A percentile compares a stretch with the other conserved stretches of the same genome.
Evolutionary conservation across 2,797 vertebrate species (phyloP).

Genomic region (Varecia variegata): DNA sequence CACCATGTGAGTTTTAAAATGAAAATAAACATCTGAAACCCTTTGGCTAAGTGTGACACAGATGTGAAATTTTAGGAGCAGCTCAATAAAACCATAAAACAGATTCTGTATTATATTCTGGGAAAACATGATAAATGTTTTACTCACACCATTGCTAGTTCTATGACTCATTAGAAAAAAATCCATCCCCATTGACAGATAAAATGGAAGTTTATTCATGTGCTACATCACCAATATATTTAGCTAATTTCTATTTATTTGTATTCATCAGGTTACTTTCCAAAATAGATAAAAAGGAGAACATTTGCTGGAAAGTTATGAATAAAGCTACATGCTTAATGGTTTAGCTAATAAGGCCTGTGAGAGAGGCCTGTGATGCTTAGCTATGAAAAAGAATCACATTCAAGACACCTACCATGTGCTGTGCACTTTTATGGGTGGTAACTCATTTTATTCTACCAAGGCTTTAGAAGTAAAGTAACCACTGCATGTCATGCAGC

Average conservation of each 20-base stretch:
- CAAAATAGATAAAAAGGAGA: constrained; percentile 36
- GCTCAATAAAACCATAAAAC: neutral
- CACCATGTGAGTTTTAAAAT: neutral
- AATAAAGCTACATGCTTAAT: neutral
- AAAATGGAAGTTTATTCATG: constrained; percentile 40
- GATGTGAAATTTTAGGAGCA: constrained; percentile 37
- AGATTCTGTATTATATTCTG: neutral
- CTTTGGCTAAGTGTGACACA: neutral
- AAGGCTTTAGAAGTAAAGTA: neutral
- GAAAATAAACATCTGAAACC: neutral
- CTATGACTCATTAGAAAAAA: constrained; percentile 1
- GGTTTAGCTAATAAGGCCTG: neutral
- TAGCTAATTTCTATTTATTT: constrained; percentile 43
- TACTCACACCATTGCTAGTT: neutral
- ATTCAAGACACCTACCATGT: neutral
- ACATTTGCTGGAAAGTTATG: neutral
- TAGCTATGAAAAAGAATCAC: neutral
- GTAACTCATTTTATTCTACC: neutral
- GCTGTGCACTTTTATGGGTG: neutral
- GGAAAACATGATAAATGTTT: neutral
- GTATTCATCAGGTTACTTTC: constrained; percentile 29
- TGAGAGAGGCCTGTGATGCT: neutral
- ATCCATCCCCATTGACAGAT: constrained; percentile 1
- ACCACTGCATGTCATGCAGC: too few species aligned
- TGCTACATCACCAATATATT: neutral